These are phyloP conservation scores for Sussaba pulchella DNA, from an alignment of 2,888 invertebrate species.

Conservation along the genomic window DNA sequence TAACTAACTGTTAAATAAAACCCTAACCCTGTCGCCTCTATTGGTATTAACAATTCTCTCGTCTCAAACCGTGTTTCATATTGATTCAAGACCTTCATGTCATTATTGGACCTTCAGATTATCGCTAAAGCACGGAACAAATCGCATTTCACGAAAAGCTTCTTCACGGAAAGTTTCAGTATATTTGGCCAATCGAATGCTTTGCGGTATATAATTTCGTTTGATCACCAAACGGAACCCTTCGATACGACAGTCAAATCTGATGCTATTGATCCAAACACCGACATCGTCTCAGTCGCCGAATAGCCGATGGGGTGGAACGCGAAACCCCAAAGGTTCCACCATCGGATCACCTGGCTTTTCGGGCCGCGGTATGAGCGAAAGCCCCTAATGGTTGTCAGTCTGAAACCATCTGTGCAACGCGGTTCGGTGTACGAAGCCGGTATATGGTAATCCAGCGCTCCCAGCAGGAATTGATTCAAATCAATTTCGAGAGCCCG, in stretches of 20 bases:
- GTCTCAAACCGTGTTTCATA: too few relatives aligned
- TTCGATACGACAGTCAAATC: neutral
- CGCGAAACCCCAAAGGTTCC: conserved; percentile 16
- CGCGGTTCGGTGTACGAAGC: neutral
- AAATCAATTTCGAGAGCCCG: conserved; percentile 47
- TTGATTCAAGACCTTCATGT: too few relatives aligned
- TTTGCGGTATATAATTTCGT: neutral
- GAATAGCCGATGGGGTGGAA: conserved; percentile 5
- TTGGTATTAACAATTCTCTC: too few relatives aligned
- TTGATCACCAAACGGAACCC: neutral
- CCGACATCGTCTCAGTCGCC: neutral
- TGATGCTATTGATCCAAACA: conserved; percentile 2
- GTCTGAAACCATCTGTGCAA: conserved; percentile 7
- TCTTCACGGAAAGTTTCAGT: neutral
- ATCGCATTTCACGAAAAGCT: neutral
- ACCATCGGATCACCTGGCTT: neutral
- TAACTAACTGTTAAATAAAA: too few relatives aligned
- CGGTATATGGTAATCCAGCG: conserved; percentile 38
- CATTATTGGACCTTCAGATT: neutral
- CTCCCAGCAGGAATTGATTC: conserved; percentile 27
- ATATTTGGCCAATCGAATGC: neutral
- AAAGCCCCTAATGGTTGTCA: conserved; percentile 2
- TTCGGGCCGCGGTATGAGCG: neutral
- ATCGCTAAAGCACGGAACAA: neutral
- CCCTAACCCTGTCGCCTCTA: too few relatives aligned